Evolutionary conservation across 1,140 invertebrate species (phyloP), one percentile per base, ranked within the genome.

Genomic region (Forficula auricularia): DNA sequence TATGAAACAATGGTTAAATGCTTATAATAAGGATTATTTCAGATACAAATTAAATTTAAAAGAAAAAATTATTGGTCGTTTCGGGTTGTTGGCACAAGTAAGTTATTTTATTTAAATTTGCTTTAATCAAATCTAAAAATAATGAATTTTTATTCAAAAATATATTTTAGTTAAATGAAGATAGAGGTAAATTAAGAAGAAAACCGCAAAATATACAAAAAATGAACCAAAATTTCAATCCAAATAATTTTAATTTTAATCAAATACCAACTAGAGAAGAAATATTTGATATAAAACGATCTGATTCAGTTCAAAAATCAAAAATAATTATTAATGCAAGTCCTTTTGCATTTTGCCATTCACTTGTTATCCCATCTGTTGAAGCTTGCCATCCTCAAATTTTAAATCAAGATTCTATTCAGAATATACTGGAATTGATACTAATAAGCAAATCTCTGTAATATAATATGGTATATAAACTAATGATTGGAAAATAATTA

Each of bases 331-430:
- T 78, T 20, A 84, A 84, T 65, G 67, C 73, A 2, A 82, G 79
- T 54, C 81, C 81, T 2, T 61, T 82, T 48, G 72, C 75, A 47
- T 65, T 59, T 46, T 68, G 73, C 30, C 75, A 83, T 57, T 69
- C 67, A 47, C 61, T 84, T 31, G 52, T 82, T 7, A 59, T 80
- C 27, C 73, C 77, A 7, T 62, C 69, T 46, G 50, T 75, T 12
- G 55, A 66, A 15, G 53, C 57, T 43, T 65, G 65, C 50, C 54
- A 67, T 39, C 73, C 78, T 18, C 81, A 84, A 62, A 51, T 65
- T 33, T 47, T 69, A 14, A 68, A 64, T 32, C 36, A 57, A 18
- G 43, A 61, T n/a, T 65, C 65, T 49, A 52, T 74, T 2, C 19
- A 50, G 34, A 55, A 66, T 49, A 62, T 60, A 19, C 18, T 72